Evolutionary conservation across 1,140 invertebrate genomes (phyloP).

Genomic region (Panagrolaimus sp.): DNA sequence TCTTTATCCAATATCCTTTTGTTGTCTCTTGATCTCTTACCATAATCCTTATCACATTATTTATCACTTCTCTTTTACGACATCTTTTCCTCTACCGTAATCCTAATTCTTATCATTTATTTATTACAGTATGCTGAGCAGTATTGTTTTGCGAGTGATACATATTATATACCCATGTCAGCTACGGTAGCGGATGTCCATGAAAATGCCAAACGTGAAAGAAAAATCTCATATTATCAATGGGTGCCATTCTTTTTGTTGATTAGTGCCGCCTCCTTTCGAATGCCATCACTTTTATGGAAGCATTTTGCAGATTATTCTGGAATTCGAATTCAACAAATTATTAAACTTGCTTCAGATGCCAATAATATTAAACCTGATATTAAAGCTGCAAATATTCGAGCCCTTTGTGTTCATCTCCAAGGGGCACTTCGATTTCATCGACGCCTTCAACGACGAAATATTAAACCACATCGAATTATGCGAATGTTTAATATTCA

Average conservation of each 20-base stretch:
- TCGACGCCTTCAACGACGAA: conserved; percentile 39
- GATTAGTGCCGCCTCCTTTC: conserved; percentile 58
- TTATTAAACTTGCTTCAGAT: conserved; percentile 42
- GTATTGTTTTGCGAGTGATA: conserved; percentile 46
- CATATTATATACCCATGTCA: conserved; percentile 39
- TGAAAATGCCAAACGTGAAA: conserved; percentile 27
- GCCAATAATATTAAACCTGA: conserved; percentile 53
- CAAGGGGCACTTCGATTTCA: conserved; percentile 39
- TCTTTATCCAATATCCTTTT: too few relatives aligned
- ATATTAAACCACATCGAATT: conserved; percentile 42
- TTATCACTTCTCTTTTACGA: neutral
- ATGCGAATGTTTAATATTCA: conserved; percentile 47
- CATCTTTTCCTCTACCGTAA: neutral
- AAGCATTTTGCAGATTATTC: conserved; percentile 46
- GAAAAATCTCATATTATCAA: conserved; percentile 60
- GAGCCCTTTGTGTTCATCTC: conserved; percentile 40
- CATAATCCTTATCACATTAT: neutral
- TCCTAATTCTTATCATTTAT: too few relatives aligned
- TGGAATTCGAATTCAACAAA: conserved; percentile 29
- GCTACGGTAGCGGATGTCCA: conserved; percentile 35
- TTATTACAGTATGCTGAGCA: conserved; percentile 45
- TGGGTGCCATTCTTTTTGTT: conserved; percentile 59
- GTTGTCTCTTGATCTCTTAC: neutral
- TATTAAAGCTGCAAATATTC: conserved; percentile 42
- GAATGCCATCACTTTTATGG: conserved; percentile 60